Conservation (phyloP, 64 coral and sea anemone species). For the Trachythela sp. region DNA sequence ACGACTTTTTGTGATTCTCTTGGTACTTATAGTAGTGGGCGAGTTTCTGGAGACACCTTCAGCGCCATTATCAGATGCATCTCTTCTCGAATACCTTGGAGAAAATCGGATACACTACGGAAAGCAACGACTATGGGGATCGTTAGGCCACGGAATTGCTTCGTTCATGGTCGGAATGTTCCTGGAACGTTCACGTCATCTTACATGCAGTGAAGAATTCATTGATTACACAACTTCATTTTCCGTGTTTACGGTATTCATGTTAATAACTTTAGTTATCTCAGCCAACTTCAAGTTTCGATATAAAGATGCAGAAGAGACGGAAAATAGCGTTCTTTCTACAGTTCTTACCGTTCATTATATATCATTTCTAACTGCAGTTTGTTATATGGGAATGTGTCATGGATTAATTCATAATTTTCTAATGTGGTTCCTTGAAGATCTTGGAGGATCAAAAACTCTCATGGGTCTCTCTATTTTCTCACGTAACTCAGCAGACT, state of each 20-base stretch:
- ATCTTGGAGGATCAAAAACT: constrained; percentile 85
- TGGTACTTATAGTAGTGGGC: constrained; percentile 85
- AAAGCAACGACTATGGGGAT: constrained; percentile 93
- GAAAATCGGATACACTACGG: constrained; percentile 92
- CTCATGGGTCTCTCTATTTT: constrained; percentile 83
- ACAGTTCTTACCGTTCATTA: constrained; percentile 79
- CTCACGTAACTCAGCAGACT: constrained; percentile 68
- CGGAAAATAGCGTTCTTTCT: constrained; percentile 50
- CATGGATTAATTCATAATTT: constrained; percentile 94
- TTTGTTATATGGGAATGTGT: constrained; percentile 89
- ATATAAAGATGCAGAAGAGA: constrained; percentile 52
- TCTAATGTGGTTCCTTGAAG: constrained; percentile 91
- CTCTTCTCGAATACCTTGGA: constrained; percentile 78
- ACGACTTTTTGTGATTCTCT: constrained; percentile 81
- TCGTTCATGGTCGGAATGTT: constrained; percentile 85
- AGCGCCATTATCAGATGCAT: constrained; percentile 82
- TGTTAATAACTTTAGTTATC: constrained; percentile 76
- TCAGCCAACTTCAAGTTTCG: constrained; percentile 80
- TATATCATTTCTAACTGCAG: constrained; percentile 74
- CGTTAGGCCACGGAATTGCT: constrained; percentile 87
- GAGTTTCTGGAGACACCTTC: constrained; percentile 94
- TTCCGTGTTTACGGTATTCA: constrained; percentile 70
- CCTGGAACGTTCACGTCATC: constrained; percentile 70
- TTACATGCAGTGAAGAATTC: constrained; percentile 76
- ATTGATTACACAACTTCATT: constrained; percentile 94